A percentile compares a stretch with the other conserved stretches of the same genome.
Conservation (phyloP, 1,140 invertebrate species). For the Drosophila mauritiana region DNA sequence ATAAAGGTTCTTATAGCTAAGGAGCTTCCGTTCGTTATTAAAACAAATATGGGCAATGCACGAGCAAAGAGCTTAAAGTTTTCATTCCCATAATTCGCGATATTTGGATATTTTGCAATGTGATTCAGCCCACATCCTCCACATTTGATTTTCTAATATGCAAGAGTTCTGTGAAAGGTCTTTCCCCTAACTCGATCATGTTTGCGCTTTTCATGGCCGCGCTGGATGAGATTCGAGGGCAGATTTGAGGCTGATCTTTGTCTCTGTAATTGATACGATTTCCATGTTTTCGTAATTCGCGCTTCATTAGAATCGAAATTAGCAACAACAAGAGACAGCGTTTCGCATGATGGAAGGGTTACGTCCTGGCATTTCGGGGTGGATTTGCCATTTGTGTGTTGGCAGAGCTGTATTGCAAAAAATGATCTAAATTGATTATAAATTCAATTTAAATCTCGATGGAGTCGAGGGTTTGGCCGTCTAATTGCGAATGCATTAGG, state of each 20-base stretch:
- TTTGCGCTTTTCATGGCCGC: conserved; percentile 53
- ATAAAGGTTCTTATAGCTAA: no score
- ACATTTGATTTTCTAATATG: conserved; percentile 3
- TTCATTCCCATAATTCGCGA: no score
- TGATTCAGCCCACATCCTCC: conserved; percentile 4
- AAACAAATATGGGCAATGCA: no score
- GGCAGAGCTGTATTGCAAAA: conserved; percentile 43
- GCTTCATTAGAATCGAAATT: conserved; percentile 79
- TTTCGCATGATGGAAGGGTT: conserved; percentile 28
- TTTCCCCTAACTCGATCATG: conserved; percentile 6
- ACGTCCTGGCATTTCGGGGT: conserved; percentile 24
- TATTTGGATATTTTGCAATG: neutral
- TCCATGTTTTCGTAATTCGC: conserved; percentile 69
- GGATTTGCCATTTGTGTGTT: conserved; percentile 50
- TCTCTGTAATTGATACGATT: conserved; percentile 70
- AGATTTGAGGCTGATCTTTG: conserved; percentile 29
- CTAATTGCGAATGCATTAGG: conserved; percentile 79
- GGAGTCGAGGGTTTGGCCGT: conserved; percentile 50
- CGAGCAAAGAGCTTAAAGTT: no score
- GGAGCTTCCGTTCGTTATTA: no score
- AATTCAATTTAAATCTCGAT: conserved; percentile 57
- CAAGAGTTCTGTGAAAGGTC: neutral
- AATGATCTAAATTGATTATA: conserved; percentile 78
- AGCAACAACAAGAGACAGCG: conserved; percentile 57
- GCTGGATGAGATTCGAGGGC: conserved; percentile 5